Conservation (phyloP, 2,113 vertebrate genomes). For the Chloroceryle aenea region DNA sequence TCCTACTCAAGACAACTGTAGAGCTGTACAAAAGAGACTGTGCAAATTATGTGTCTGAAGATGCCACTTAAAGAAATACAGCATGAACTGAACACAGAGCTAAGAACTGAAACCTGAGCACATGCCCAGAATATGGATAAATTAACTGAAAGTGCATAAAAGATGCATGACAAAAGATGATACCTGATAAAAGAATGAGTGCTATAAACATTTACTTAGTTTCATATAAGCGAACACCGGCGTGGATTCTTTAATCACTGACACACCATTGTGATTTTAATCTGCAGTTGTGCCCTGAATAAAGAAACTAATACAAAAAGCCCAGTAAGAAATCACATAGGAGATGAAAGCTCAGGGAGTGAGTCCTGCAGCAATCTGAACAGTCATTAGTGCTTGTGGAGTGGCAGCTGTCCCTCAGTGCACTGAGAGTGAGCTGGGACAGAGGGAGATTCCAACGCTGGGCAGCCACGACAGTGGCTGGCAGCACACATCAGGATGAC, state of each 20-base stretch:
- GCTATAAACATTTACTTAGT: background rate
- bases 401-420: background rate
- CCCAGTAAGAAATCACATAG: background rate
- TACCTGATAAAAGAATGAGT: constrained; percentile 11
- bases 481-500: background rate
- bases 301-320: background rate
- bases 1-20: background rate
- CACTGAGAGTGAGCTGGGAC: background rate
- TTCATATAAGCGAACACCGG: background rate
- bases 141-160: background rate
- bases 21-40: background rate
- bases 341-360: background rate
- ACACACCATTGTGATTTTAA: background rate
- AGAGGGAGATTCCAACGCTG: background rate
- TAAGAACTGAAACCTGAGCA: constrained; percentile 31
- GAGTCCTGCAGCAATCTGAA: background rate
- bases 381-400: background rate
- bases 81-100: constrained; percentile 13
- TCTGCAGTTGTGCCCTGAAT: background rate
- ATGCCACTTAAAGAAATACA: background rate
- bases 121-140: background rate
- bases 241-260: background rate
- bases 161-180: background rate
- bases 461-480: background rate
- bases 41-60: background rate